Evolutionary conservation across 2,888 invertebrate species (phyloP), one percentile per base, ranked within the genome.

Genomic region (Rhagium mordax): DNA sequence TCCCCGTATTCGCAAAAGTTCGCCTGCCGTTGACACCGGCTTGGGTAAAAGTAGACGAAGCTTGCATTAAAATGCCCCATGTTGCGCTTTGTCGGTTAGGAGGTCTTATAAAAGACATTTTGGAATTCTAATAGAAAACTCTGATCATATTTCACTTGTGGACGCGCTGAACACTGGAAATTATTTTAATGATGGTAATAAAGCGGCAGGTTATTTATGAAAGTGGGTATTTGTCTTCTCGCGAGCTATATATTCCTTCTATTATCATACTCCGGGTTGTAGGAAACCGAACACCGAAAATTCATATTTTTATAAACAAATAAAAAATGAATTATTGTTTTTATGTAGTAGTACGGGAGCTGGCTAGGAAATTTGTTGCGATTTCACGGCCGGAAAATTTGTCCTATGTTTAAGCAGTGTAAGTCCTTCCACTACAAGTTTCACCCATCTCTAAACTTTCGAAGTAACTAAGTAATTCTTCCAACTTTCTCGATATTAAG

Each of bases 141-240:
- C 81, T 71, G 81, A 81, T 83, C 84, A 84, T 85, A 85, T 84
- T 84, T 85, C 84, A 85, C 84, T 83, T 84, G 84, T 76, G 82
- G 76, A 79, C 81, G 82, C 84, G 83, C 78, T 83, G 81, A 84
- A 84, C 84, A 83, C 81, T 81, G 81, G 82, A 85, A 85, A 86
- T 86, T 85, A 85, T 86, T 85, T 85, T 85, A 85, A 86, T 84
- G 83, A 81, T 66, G 79, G 84, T 83, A 86, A 85, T 85, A 85
- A 85, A 85, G 84, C 81, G 81, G 65, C 70, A 65, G 78, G 79
- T 84, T 83, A 85, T 85, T 85, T 85, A 85, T 84, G 83, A 72
- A 72, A 74, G 74, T 72, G 71, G 74, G 67, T 72, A 73, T 77
- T 74, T 77, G 77, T 77, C 77, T 77, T 77, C 75, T 55, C 47